phyloP scores from a whole-genome alignment of 2,113 vertebrate genomes.

The Actenoides lindsayi region DNA sequence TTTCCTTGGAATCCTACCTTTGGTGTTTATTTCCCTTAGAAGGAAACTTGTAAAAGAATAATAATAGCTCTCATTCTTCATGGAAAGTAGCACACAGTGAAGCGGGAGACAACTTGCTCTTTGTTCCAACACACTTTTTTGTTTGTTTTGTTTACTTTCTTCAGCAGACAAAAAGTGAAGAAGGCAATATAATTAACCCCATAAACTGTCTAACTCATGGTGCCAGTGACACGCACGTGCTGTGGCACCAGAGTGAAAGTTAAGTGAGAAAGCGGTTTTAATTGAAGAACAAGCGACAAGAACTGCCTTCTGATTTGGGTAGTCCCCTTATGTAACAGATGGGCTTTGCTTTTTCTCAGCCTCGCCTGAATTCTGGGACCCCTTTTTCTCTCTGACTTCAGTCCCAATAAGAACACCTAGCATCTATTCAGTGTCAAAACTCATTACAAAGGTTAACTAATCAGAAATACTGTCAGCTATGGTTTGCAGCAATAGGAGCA shows the following conservation, averaged over 20 bases:
- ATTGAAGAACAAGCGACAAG: conserved; percentile 3
- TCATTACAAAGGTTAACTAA: neutral
- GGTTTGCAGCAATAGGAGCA: neutral
- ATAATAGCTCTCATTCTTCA: conserved; percentile 72
- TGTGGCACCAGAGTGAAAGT: neutral
- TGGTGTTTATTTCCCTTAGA: conserved; percentile 88
- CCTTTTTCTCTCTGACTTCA: neutral
- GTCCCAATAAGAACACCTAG: neutral
- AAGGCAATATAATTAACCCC: conserved; percentile 17
- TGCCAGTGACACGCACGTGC: neutral
- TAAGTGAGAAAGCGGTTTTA: neutral
- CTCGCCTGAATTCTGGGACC: neutral
- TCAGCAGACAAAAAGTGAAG: neutral
- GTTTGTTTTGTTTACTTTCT: conserved; percentile 72
- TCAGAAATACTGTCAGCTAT: neutral
- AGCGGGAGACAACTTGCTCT: conserved; percentile 72
- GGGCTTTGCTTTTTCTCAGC: conserved; percentile 11
- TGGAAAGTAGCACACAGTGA: conserved; percentile 61
- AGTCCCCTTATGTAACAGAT: neutral
- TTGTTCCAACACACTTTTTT: conserved; percentile 75
- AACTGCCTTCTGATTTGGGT: conserved; percentile 6
- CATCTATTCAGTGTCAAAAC: neutral
- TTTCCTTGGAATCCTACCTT: conserved; percentile 91
- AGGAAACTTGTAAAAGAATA: conserved; percentile 86
- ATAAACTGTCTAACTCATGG: conserved; percentile 20